Base-by-base conservation (phyloP, 2,888 invertebrate genomes). In the Hydrotaea diabolus region DNA sequence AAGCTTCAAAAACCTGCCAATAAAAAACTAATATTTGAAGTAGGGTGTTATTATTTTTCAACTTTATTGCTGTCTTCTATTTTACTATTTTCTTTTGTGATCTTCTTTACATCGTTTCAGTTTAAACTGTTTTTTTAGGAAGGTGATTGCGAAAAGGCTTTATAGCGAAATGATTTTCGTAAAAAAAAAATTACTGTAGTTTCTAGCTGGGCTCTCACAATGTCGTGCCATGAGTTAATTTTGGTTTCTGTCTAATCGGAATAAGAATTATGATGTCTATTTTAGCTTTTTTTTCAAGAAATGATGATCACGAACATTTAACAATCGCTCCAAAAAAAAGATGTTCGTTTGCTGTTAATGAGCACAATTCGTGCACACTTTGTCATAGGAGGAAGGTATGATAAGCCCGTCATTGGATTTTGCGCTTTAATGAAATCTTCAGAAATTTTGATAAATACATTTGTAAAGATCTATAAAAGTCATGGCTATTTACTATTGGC, bases 221-320 rank as follows among this genome's bases (percentile, higher is more conserved):
- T 69, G 69, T 69, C 46, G 69, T 69, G 69, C 39, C 69, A 11
- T 69, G 69, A 43, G 46, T 43, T 39, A 66, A 66, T 66, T 66
- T n/a, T 39, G 13, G 43, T 11, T 39, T n/a, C 69, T 69, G 69
- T 43, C 43, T 43, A 21, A 21, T 19, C 19, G 36, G 43, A 43
- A 23, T 69, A 69, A 15, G 43, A 69, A 69, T 23, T 69, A 69
- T 69, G 69, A 46, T 69, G 69, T 69, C 69, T 69, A 69, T 46
- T 69, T 69, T 69, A 69, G 46, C 69, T 46, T 69, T 59, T 59
- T 11, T 15, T 46, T 13, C 0, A 66, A 46, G 21, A 66, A 69
- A 46, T 23, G 43, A 23, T 23, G 46, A 69, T 69, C 69, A 69
- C 46, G 69, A 69, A 69, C 69, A 46, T 69, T 69, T 46, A 69